phyloP scores from a whole-genome alignment of 2,888 invertebrate species.

The Cyclophora punctaria region DNA sequence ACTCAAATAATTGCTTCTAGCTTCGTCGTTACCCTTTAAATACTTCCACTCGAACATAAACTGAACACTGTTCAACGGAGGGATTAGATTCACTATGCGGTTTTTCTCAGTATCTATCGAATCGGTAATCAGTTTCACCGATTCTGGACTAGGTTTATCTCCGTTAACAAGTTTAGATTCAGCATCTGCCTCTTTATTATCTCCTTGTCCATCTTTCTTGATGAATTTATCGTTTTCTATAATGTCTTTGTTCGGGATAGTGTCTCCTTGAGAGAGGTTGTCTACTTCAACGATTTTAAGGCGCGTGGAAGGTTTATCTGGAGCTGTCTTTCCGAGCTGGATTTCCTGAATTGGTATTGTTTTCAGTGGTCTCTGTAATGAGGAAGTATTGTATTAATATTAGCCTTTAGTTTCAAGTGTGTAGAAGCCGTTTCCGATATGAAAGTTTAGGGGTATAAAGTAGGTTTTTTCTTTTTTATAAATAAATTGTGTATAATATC shows the following conservation, averaged over 20 bases:
- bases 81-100: slow-evolving; percentile 24
- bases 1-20: slow-evolving; percentile 77
- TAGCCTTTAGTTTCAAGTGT: too few relatives aligned
- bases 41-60: slow-evolving; percentile 79
- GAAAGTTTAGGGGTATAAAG: too few relatives aligned
- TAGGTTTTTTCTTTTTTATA: too few relatives aligned
- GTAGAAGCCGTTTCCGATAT: too few relatives aligned
- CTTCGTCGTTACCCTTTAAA: slow-evolving; percentile 59
- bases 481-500: too few relatives aligned
- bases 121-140: slow-evolving; percentile 37
- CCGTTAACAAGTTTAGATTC: neutral
- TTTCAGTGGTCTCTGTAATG: slow-evolving; percentile 72
- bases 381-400: slow-evolving; percentile 5
- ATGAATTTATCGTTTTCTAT: slow-evolving; percentile 7
- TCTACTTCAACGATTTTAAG: slow-evolving; percentile 47
- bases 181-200: slow-evolving; percentile 1
- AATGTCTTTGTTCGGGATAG: slow-evolving; percentile 28
- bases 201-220: slow-evolving; percentile 16
- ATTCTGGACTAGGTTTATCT: slow-evolving; percentile 32
- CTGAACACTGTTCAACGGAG: slow-evolving; percentile 79
- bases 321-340: slow-evolving; percentile 36
- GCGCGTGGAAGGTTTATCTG: slow-evolving; percentile 40
- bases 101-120: slow-evolving; percentile 28
- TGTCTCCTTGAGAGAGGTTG: slow-evolving; percentile 34
- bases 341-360: slow-evolving; percentile 67